phyloP scores from a whole-genome alignment of 92 coral and sea anemone genomes.

The Parazoanthus atlanticus region DNA sequence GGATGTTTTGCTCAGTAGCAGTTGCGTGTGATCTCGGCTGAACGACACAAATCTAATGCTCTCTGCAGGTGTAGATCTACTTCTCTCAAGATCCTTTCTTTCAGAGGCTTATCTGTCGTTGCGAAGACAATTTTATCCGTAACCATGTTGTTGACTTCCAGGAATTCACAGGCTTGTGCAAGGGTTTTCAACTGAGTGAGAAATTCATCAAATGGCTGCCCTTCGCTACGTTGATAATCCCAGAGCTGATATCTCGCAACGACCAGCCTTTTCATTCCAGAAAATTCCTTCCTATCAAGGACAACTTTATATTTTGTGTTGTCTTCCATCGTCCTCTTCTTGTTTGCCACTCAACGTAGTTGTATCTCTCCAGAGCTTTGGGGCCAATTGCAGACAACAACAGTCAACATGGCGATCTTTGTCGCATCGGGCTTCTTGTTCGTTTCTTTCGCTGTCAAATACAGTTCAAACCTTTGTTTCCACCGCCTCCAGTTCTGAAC shows the following conservation, averaged over 20 bases:
- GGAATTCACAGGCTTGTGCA: conserved; percentile 1
- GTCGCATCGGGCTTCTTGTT: no score
- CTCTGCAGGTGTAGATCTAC: neutral
- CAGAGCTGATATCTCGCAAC: neutral
- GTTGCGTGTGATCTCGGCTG: neutral
- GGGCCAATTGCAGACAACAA: no score
- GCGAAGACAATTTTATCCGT: neutral
- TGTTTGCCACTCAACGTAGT: no score
- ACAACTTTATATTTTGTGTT: no score
- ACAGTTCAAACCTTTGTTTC: no score
- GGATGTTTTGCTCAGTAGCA: neutral
- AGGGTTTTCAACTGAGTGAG: neutral
- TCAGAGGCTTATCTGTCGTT: neutral
- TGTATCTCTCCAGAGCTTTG: no score
- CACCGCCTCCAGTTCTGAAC: no score
- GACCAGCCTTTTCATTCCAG: neutral
- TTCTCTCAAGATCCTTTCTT: neutral
- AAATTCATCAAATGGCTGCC: neutral
- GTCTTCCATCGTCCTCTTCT: no score
- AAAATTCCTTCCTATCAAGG: neutral
- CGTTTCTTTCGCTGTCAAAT: no score
- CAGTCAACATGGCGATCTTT: no score
- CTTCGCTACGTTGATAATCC: conserved; percentile 22
- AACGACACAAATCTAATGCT: neutral
- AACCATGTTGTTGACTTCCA: neutral